phyloP scores from a whole-genome alignment of 92 coral and sea anemone genomes.

The Meandrina meandrites region DNA sequence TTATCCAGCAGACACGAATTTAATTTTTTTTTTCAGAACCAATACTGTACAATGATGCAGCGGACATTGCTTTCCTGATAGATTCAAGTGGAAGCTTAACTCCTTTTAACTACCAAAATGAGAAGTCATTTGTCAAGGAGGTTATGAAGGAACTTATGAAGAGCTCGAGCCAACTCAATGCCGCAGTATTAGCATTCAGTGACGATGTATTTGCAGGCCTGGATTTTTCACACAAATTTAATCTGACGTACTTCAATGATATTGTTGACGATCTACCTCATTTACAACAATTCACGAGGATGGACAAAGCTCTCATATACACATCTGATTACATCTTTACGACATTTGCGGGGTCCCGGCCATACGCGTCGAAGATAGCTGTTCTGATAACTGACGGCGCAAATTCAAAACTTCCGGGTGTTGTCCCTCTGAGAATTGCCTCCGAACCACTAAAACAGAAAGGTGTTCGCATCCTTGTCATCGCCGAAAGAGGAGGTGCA shows the following conservation, averaged over 20 bases:
- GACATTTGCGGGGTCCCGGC: neutral
- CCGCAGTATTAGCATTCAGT: neutral
- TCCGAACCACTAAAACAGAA: neutral
- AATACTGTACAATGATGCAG: neutral
- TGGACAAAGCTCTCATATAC: neutral
- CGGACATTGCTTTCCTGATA: neutral
- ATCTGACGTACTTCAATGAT: neutral
- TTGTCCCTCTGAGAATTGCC: neutral
- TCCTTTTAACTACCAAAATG: too few species aligned
- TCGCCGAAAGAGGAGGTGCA: neutral
- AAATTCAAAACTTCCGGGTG: neutral
- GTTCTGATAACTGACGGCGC: neutral
- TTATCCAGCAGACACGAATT: too few species aligned
- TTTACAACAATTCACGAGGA: neutral
- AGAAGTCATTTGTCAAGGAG: neutral
- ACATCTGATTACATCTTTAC: neutral
- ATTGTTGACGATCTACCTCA: neutral
- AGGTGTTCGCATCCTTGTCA: constrained; percentile 4
- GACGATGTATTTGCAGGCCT: neutral
- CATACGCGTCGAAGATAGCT: neutral
- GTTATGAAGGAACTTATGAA: neutral
- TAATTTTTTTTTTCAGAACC: neutral
- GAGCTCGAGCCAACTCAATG: neutral
- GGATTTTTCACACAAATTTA: neutral
- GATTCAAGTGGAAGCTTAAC: neutral